Evolutionary conservation across 2,113 vertebrate species (phyloP).

Genomic region (Pituophis catenifer): DNA sequence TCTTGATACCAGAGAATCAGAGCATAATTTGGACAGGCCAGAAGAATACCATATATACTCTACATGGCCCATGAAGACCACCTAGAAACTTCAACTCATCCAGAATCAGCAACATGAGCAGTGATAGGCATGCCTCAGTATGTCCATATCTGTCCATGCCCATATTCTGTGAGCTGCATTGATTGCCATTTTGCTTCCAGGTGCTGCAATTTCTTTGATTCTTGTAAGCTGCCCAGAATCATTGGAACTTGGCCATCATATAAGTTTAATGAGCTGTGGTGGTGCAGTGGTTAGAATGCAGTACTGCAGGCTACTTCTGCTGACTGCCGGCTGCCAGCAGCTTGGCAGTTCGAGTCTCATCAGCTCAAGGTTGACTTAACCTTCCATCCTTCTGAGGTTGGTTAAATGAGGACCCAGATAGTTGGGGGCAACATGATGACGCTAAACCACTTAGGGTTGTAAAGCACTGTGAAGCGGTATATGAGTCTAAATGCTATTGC

Average conservation of each 20-base stretch:
- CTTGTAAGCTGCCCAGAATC: not conserved
- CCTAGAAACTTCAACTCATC: not conserved
- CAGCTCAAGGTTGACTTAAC: no score
- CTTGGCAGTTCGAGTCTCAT: no score
- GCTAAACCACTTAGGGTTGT: no score
- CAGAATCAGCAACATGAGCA: not conserved
- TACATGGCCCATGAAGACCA: not conserved
- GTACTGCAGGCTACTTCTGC: not conserved
- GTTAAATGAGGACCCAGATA: no score
- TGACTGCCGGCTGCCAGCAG: not conserved
- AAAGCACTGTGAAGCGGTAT: no score
- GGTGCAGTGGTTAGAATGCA: no score
- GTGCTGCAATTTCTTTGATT: not conserved
- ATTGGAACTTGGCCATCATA: not conserved
- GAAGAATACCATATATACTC: not conserved
- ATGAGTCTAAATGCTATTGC: no score
- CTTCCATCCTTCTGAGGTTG: no score
- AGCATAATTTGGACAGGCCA: not conserved
- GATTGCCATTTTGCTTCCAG: not conserved
- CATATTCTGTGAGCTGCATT: not conserved
- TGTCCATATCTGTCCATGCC: not conserved
- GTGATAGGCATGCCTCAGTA: not conserved
- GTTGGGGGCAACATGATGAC: no score
- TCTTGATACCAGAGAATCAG: not conserved
- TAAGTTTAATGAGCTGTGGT: not conserved